Base-by-base conservation (phyloP, 2,113 vertebrate species). In the Aleadryas rufinucha region DNA sequence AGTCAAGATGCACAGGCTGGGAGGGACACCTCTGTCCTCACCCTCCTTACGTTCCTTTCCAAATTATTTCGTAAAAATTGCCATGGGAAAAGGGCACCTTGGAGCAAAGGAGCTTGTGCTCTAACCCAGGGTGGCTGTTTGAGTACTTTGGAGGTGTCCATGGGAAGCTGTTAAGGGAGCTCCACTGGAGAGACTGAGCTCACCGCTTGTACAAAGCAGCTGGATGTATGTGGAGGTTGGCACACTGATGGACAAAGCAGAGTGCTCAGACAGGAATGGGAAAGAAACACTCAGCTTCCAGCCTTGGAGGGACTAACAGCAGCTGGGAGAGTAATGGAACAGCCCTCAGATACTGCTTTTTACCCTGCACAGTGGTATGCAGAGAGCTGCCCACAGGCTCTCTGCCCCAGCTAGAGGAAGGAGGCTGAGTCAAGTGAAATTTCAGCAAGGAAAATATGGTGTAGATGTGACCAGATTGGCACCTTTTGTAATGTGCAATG, bases 361-460 rank as follows among this genome's bases (percentile, higher is more conserved):
- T 0, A 44, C 35, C 10, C 39, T 31, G 22, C 20, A 41, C 44
- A 0, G 5, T 45, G 20, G 22, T 33, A 41, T 4, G 10, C 59
- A 52, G 57, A 35, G 11, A 76, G 42, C 64, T 1, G 0, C 79
- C 71, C 60, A 84, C 90, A 52, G 42, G 16, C n/a, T 28, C 37
- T 75, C 85, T 0, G 0, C 71, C 54, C n/a, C 27, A 54, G 2
- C n/a, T 18, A 11, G 30, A 76, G 39, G 69, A 89, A 87, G 54
- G n/a, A 77, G 54, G 28, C 39, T 63, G 82, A 90, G 37, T 53
- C n/a, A 76, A 89, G 31, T 47, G 59, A 59, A 69, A 70, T 84
- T 86, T 90, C 68, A 52, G 59, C 20, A 44, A 52, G 83, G 68
- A 93, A 95, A 96, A 84, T 81, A 28, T 7, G 8, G 35, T 56